A percentile compares a stretch with the other conserved stretches of the same genome.
Conservation (phyloP, 2,888 invertebrate genomes). For the Apodemia mormo region DNA sequence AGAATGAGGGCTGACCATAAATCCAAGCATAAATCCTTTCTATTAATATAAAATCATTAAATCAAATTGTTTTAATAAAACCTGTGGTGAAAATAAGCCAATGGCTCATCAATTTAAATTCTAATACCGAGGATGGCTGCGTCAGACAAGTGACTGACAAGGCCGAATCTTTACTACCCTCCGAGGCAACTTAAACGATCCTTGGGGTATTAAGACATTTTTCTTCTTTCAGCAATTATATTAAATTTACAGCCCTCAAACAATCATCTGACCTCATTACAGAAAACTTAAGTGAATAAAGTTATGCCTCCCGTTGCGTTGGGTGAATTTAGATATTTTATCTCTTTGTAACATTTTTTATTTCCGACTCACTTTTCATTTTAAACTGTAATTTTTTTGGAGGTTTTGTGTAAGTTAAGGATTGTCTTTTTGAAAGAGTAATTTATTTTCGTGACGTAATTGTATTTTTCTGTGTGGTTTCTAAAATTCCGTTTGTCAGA, state of each 20-base stretch:
- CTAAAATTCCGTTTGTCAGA: neutral
- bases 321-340: slow-evolving; percentile 40
- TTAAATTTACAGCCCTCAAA: slow-evolving; percentile 56
- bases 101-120: slow-evolving; percentile 69
- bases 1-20: too few species aligned
- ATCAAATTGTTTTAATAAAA: neutral
- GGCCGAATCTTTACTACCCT: slow-evolving; percentile 54
- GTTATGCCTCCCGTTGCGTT: slow-evolving; percentile 43
- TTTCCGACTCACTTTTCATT: slow-evolving; percentile 14
- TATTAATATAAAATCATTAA: too few species aligned
- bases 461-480: neutral
- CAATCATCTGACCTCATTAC: slow-evolving; percentile 48
- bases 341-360: slow-evolving; percentile 30
- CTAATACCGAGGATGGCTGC: slow-evolving; percentile 56
- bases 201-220: slow-evolving; percentile 63
- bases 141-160: slow-evolving; percentile 69
- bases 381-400: slow-evolving; percentile 4
- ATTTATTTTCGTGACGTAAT: neutral
- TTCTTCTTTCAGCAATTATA: slow-evolving; percentile 63
- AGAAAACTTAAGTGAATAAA: slow-evolving; percentile 49
- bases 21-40: too few species aligned
- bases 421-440: neutral
- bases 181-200: slow-evolving; percentile 53
- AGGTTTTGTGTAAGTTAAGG: neutral
- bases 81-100: slow-evolving; percentile 46